These are phyloP conservation scores for Balanococcus diminutus DNA, from an alignment of 2,888 invertebrate genomes.

Conservation along the genomic window DNA sequence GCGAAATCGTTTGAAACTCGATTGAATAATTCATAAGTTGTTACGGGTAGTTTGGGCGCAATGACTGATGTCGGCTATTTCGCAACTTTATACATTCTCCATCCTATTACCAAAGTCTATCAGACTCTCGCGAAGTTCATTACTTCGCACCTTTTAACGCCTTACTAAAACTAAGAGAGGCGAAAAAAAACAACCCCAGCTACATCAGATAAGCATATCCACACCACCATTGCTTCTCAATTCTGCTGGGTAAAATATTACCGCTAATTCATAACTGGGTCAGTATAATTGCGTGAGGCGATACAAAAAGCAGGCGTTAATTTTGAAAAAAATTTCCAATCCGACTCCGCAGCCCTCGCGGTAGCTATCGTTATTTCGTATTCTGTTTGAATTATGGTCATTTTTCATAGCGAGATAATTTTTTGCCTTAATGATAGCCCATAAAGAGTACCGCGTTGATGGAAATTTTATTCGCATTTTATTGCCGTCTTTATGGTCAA, in stretches of 20 bases:
- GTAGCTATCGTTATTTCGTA: slow-evolving; percentile 1
- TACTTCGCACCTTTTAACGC: slow-evolving; percentile 13
- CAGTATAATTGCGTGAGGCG: slow-evolving; percentile 1
- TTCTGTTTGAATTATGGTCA: slow-evolving; percentile 14
- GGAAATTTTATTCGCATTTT: slow-evolving; percentile 30
- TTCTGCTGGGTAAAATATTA: not conserved
- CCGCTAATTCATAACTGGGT: not conserved
- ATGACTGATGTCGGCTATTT: slow-evolving; percentile 36
- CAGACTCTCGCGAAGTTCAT: slow-evolving; percentile 9
- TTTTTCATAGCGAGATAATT: slow-evolving; percentile 18
- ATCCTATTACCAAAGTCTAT: slow-evolving; percentile 10
- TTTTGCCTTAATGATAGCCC: slow-evolving; percentile 14
- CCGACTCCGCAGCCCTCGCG: not conserved
- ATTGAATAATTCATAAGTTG: slow-evolving; percentile 43
- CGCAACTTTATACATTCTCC: slow-evolving; percentile 1
- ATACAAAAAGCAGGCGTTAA: not conserved
- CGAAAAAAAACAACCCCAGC: not conserved
- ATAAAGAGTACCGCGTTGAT: slow-evolving; percentile 27
- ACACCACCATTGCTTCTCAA: not conserved
- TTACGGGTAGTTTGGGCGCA: slow-evolving; percentile 13
- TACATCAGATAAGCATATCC: not conserved
- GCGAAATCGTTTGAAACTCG: slow-evolving; percentile 35
- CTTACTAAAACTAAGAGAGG: not conserved
- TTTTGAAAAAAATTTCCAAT: not conserved
- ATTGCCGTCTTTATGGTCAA: slow-evolving; percentile 10